Conservation (phyloP, 2,113 vertebrate species). For the Bagarius yarrelli region DNA sequence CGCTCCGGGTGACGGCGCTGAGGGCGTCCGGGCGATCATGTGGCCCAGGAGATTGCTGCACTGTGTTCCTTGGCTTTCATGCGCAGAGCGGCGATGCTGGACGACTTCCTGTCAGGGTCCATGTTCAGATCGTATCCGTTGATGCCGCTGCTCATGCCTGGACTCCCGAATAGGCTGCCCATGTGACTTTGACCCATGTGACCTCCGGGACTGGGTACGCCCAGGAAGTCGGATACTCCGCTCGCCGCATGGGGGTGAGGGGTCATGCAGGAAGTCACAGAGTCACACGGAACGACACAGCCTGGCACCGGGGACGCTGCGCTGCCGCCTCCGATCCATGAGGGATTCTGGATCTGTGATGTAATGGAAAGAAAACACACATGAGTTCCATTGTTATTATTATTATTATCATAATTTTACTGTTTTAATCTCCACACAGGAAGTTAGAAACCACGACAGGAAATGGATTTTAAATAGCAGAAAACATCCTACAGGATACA, state of each 20-base stretch:
- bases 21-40: conserved; percentile 75
- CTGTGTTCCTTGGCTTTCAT: conserved; percentile 99
- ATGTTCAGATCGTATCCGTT: conserved; percentile 92
- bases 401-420: neutral
- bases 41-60: conserved; percentile 97
- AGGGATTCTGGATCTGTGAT: conserved; percentile 95
- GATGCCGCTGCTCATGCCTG: conserved; percentile 82
- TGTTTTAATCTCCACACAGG: neutral
- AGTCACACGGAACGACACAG: conserved; percentile 93
- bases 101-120: conserved; percentile 97
- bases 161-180: conserved; percentile 86
- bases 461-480: neutral
- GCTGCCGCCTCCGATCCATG: conserved; percentile 88
- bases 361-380: neutral
- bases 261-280: conserved; percentile 92
- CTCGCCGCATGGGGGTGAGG: conserved; percentile 88
- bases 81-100: conserved; percentile 93
- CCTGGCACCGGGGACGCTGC: conserved; percentile 88
- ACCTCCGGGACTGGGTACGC: conserved; percentile 76
- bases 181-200: conserved; percentile 95
- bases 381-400: neutral
- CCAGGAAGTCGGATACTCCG: conserved; percentile 89
- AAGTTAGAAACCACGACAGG: neutral
- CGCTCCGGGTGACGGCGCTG: conserved; percentile 20
- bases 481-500: neutral